Conservation (phyloP, 2,113 vertebrate species). For the Thunnus maccoyii region DNA sequence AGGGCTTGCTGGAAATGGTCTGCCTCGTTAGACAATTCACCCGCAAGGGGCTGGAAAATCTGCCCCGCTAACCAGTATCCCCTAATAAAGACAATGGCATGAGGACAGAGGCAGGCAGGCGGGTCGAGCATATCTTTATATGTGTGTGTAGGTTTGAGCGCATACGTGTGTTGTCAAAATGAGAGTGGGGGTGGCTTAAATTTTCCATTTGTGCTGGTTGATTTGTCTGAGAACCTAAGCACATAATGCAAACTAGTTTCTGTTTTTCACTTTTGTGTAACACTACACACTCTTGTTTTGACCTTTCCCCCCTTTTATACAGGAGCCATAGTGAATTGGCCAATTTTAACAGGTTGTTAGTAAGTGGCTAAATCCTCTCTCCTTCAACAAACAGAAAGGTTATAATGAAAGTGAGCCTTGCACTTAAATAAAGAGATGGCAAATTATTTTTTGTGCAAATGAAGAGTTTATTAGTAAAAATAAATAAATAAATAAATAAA, state of each 20-base stretch:
- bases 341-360: constrained; percentile 21
- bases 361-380: neutral
- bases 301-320: constrained; percentile 38
- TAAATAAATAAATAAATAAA: neutral
- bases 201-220: constrained; percentile 69
- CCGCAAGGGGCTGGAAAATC: constrained; percentile 80
- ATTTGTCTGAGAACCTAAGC: constrained; percentile 49
- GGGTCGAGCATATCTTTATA: constrained; percentile 60
- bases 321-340: constrained; percentile 10
- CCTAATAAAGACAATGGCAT: constrained; percentile 81
- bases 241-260: constrained; percentile 56
- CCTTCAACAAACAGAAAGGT: neutral
- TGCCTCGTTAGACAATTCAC: constrained; percentile 77
- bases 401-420: neutral
- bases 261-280: constrained; percentile 60
- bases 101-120: constrained; percentile 68
- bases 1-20: constrained; percentile 81
- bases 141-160: constrained; percentile 56
- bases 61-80: constrained; percentile 77
- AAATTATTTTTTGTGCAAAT: neutral
- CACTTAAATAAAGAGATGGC: neutral
- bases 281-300: constrained; percentile 31
- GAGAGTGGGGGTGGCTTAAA: constrained; percentile 72
- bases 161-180: constrained; percentile 65
- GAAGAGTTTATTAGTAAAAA: neutral